Base-by-base conservation (phyloP, 2,797 vertebrate species). In the Oryzias sinensis region DNA sequence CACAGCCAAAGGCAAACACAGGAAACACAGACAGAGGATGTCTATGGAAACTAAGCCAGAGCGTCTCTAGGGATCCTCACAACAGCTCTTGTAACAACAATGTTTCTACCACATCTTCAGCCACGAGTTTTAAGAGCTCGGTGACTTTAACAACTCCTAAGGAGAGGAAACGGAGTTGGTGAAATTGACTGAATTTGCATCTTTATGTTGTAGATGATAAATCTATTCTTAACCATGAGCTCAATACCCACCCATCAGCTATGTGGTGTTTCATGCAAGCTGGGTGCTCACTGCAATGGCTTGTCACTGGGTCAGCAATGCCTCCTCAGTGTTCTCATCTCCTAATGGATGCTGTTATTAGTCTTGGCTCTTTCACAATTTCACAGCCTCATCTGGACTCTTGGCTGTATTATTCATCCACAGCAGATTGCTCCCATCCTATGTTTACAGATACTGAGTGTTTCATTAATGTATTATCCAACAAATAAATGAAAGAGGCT, bases 81-180 rank as follows among this genome's bases (percentile, higher is more conserved):
- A 65, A 57, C 62, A 61, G 70, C 74, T 70, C 65, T 79, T 79
- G 85, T 72, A 76, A 73, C 71, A 65, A 56, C 61, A 72, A 76
- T 49, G 56, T 81, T 82, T 67, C 55, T 52, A 63, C 71, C 68
- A 65, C 56, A 56, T 81, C 78, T 79, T 70, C 73, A 65, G 43
- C 57, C 67, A 80, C 75, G 74, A 84, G 73, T 82, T 87, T 88
- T 85, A 89, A 88, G 86, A 90, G 86, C 87, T 90, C 80, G 80
- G 83, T 85, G 88, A 88, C 80, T 88, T 90, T 89, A 89, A 89
- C 83, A 85, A 87, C 80, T 87, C 72, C 61, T 82, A 78, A 85
- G 83, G 81, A 88, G 72, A 75, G 62, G 64, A 76, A 74, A 64
- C 71, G 72, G 72, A 70, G 72, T 68, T 72, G 74, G 83, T 76